These are phyloP conservation scores for Lagorchestes hirsutus DNA, from an alignment of 2,797 vertebrate genomes.

Conservation along the genomic window DNA sequence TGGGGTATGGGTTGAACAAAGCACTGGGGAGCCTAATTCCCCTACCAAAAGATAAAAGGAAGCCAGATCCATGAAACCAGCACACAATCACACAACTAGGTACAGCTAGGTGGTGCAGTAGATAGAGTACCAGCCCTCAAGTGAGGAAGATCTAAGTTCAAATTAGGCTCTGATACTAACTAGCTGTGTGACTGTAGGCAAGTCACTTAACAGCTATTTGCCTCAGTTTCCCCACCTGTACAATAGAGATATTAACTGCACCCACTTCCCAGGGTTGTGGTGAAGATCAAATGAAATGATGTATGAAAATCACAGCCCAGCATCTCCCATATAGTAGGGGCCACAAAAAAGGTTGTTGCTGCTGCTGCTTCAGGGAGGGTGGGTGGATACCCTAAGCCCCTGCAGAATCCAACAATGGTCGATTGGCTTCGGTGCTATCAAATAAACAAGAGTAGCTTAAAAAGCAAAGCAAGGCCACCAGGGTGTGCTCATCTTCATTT, in stretches of 20 bases:
- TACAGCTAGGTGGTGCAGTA: not conserved
- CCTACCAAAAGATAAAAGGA: too few relatives aligned
- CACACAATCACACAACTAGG: not conserved
- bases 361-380: not conserved
- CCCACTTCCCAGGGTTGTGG: too few relatives aligned
- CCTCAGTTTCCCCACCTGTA: too few relatives aligned
- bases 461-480: not conserved
- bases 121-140: not conserved
- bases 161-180: not conserved
- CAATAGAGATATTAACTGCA: too few relatives aligned
- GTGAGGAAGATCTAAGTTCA: not conserved
- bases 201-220: too few relatives aligned
- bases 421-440: not conserved
- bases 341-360: not conserved
- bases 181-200: not conserved
- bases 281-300: too few relatives aligned
- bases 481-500: not conserved
- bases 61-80: not conserved
- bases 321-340: not conserved
- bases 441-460: not conserved
- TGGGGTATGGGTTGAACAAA: not conserved
- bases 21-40: too few relatives aligned
- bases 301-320: not conserved
- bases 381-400: not conserved
- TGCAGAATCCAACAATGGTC: not conserved